Evolutionary conservation across 2,888 invertebrate species (phyloP).

Genomic region (Dendrolimus pini): DNA sequence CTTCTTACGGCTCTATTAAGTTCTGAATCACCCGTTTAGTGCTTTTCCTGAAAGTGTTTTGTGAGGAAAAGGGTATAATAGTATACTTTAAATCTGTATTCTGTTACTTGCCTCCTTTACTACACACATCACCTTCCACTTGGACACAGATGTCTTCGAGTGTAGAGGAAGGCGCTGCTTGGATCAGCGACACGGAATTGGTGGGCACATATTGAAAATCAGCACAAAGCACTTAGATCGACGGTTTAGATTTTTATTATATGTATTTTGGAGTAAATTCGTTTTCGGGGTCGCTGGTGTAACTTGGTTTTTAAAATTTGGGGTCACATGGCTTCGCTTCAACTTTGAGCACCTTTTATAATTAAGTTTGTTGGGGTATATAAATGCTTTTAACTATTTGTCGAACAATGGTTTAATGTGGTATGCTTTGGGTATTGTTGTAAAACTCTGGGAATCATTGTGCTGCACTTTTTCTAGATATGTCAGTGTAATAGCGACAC

Average conservation of each 20-base stretch:
- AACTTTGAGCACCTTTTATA: too few relatives aligned
- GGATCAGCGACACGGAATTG: constrained; percentile 71
- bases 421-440: background rate
- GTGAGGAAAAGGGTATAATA: too few relatives aligned
- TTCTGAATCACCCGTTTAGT: too few relatives aligned
- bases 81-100: too few relatives aligned
- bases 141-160: constrained; percentile 61
- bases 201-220: constrained; percentile 49
- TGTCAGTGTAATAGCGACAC: too few relatives aligned
- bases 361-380: too few relatives aligned
- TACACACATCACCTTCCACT: background rate
- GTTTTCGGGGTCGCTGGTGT: constrained; percentile 10
- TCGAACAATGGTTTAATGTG: too few relatives aligned
- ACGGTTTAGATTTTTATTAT: constrained; percentile 30
- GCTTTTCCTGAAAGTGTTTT: too few relatives aligned
- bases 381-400: too few relatives aligned
- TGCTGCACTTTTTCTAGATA: too few relatives aligned
- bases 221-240: constrained; percentile 31
- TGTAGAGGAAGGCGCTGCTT: constrained; percentile 60
- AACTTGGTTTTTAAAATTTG: constrained; percentile 5
- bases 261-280: constrained; percentile 14
- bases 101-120: too few relatives aligned
- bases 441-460: background rate
- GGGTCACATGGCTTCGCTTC: constrained; percentile 3
- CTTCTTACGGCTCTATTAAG: too few relatives aligned